A percentile compares a stretch with the other conserved stretches of the same genome.
Evolutionary conservation across 2,888 invertebrate genomes (phyloP).

Genomic region (Drosophila subquinaria): DNA sequence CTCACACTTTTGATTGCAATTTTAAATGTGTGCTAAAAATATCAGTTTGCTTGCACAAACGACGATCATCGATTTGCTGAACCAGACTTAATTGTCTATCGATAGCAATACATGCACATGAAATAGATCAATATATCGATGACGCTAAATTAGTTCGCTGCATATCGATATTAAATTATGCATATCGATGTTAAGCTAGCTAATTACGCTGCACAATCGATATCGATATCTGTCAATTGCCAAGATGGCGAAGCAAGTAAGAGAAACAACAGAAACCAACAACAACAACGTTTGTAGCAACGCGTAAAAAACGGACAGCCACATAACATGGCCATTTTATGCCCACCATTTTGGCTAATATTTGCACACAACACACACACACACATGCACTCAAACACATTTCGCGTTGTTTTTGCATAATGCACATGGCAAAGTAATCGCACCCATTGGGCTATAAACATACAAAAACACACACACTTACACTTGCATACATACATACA

Average conservation of each 20-base stretch:
- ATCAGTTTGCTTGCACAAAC: slow-evolving; percentile 1
- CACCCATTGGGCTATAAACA: slow-evolving; percentile 54
- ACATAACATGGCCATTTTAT: slow-evolving; percentile 43
- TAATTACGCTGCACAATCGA: slow-evolving; percentile 1
- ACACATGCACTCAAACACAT: slow-evolving; percentile 5
- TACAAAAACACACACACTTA: slow-evolving; percentile 10
- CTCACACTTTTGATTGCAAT: neutral
- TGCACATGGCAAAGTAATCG: slow-evolving; percentile 57
- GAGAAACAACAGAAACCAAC: neutral
- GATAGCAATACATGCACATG: neutral
- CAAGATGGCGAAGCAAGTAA: slow-evolving; percentile 1
- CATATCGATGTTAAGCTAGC: slow-evolving; percentile 1
- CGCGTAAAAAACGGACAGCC: slow-evolving; percentile 1
- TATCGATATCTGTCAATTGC: neutral
- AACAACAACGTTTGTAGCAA: neutral
- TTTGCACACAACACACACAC: slow-evolving; percentile 33
- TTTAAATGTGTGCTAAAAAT: slow-evolving; percentile 2
- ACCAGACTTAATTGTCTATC: neutral
- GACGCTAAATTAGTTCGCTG: too few species aligned
- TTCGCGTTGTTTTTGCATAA: slow-evolving; percentile 57
- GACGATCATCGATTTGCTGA: slow-evolving; percentile 4
- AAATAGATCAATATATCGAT: too few species aligned
- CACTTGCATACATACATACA: slow-evolving; percentile 4
- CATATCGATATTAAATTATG: too few species aligned
- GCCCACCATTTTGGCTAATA: slow-evolving; percentile 49